Conservation (phyloP, 2,888 invertebrate species). For the Caenorhabditis sulstoni region DNA sequence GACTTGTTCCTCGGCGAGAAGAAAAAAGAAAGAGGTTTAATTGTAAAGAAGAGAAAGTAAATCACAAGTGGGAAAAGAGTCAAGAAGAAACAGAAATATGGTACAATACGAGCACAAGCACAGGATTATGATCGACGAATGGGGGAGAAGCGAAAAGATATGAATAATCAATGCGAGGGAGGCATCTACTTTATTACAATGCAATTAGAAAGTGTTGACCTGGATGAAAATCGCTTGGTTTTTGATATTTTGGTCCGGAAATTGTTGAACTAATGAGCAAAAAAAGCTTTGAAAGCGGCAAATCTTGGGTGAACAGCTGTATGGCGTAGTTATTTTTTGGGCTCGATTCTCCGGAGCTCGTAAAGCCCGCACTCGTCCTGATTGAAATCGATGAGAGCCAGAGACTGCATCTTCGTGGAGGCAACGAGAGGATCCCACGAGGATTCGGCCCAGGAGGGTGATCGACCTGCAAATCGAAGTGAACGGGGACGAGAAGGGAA, state of each 20-base stretch:
- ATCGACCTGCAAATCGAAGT: constrained; percentile 67
- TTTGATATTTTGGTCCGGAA: constrained; percentile 16
- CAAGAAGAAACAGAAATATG: constrained; percentile 37
- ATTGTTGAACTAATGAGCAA: constrained; percentile 35
- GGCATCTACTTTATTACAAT: constrained; percentile 1
- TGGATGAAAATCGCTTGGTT: neutral
- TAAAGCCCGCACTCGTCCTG: constrained; percentile 68
- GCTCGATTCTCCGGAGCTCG: constrained; percentile 54
- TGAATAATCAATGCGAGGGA: constrained; percentile 13
- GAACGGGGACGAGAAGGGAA: no score
- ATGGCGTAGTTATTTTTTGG: constrained; percentile 27
- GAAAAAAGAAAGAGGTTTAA: no score
- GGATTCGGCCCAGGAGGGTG: constrained; percentile 72
- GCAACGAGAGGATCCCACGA: constrained; percentile 74
- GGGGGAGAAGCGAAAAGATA: constrained; percentile 5
- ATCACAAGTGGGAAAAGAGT: constrained; percentile 19
- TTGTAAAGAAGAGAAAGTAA: neutral
- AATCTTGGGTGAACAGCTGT: neutral
- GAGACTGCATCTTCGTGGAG: constrained; percentile 62
- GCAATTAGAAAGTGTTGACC: constrained; percentile 13
- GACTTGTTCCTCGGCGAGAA: no score
- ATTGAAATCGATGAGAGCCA: constrained; percentile 63
- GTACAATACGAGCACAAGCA: constrained; percentile 24
- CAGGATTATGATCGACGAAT: neutral
- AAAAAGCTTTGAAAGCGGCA: constrained; percentile 29